A percentile compares a stretch with the other conserved stretches of the same genome.
phyloP scores from a whole-genome alignment of 2,888 invertebrate species.

The Molorchus minor region DNA sequence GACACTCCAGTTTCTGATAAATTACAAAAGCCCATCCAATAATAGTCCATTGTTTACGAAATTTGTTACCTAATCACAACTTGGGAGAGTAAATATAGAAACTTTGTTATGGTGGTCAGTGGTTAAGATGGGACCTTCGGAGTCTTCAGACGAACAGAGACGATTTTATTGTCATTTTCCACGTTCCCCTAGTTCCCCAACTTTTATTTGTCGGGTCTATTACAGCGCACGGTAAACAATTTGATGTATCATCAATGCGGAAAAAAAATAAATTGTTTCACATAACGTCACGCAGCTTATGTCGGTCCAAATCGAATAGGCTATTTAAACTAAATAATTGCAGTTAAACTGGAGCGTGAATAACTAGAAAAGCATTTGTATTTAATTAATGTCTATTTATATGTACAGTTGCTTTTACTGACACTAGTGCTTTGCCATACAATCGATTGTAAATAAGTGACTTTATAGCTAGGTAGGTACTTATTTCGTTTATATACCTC shows the following conservation, averaged over 20 bases:
- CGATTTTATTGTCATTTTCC: not conserved
- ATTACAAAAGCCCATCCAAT: too few species aligned
- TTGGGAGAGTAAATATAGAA: constrained; percentile 4
- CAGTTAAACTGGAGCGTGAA: constrained; percentile 37
- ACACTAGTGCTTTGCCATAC: too few species aligned
- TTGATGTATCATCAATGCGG: constrained; percentile 9
- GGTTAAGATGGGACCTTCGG: not conserved
- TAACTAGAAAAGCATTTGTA: constrained; percentile 33
- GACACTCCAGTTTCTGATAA: too few species aligned
- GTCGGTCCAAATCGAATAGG: constrained; percentile 33
- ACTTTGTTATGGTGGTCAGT: not conserved
- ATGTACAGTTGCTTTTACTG: too few species aligned
- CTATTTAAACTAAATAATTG: constrained; percentile 31
- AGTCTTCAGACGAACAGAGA: not conserved
- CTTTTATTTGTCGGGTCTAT: not conserved
- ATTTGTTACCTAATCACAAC: constrained; percentile 5
- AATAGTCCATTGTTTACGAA: not conserved
- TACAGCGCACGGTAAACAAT: not conserved
- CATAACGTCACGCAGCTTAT: constrained; percentile 29
- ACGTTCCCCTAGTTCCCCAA: not conserved
- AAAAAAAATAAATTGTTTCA: constrained; percentile 6
- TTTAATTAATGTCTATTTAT: constrained; percentile 38
- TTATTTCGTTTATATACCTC: too few species aligned
- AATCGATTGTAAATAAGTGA: too few species aligned
- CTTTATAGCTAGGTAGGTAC: too few species aligned